Evolutionary conservation across 2,113 vertebrate genomes (phyloP).

Genomic region (Centropristis striata): DNA sequence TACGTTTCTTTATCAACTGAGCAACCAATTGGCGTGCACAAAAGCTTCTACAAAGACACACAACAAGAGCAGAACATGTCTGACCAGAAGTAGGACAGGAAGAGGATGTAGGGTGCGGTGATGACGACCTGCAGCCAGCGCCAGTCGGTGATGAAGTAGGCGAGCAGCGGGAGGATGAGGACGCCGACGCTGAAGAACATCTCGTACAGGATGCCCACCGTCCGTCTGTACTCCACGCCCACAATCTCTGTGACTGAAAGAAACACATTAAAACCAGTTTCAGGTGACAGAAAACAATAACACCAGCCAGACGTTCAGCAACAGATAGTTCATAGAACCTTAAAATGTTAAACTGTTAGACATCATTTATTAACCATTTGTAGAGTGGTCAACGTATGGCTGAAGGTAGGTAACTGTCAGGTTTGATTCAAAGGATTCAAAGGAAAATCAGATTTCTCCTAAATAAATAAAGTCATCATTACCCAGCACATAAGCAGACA

Average conservation of each 20-base stretch:
- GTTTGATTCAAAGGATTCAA: too few relatives aligned
- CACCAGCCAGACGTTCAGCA: too few relatives aligned
- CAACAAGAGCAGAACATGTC: background rate
- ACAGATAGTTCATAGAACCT: too few relatives aligned
- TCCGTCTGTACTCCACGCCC: constrained; percentile 90
- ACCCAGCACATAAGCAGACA: constrained; percentile 92
- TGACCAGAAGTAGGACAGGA: constrained; percentile 92
- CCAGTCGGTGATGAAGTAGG: constrained; percentile 92
- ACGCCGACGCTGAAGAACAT: constrained; percentile 93
- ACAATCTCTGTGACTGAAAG: constrained; percentile 93
- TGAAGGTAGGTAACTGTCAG: too few relatives aligned
- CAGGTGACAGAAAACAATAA: background rate
- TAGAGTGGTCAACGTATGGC: too few relatives aligned
- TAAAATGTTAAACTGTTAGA: too few relatives aligned
- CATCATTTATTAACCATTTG: too few relatives aligned
- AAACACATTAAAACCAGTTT: background rate
- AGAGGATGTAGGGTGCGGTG: constrained; percentile 89
- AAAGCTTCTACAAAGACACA: background rate
- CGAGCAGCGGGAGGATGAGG: constrained; percentile 91
- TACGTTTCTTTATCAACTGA: background rate
- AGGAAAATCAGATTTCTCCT: background rate
- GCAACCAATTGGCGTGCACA: too few relatives aligned
- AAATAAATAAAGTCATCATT: constrained; percentile 50
- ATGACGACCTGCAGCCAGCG: constrained; percentile 91
- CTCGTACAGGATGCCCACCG: constrained; percentile 91